These are phyloP conservation scores for Phalacrocorax pelagicus DNA, from an alignment of 2,113 vertebrate species.

Conservation along the genomic window DNA sequence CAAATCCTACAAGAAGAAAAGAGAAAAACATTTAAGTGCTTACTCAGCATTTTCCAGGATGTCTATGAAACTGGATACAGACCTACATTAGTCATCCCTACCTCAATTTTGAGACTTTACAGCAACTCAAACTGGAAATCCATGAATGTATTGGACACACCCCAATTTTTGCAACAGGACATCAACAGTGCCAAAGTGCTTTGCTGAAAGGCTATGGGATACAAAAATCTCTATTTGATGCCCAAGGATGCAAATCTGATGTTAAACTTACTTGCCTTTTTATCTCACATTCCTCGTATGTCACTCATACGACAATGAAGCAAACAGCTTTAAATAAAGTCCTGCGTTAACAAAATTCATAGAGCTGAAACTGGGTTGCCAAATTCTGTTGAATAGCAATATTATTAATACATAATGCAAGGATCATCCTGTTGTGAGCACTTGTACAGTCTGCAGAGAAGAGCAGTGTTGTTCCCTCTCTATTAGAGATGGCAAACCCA, in stretches of 20 bases:
- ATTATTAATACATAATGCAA: not conserved
- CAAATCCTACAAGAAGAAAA: slow-evolving; percentile 24
- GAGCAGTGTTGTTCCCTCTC: not conserved
- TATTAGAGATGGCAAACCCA: not conserved
- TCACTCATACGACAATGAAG: not conserved
- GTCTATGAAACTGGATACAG: not conserved
- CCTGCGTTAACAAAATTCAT: not conserved
- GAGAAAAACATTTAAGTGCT: not conserved
- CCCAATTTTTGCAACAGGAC: not conserved
- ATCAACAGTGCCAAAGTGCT: not conserved
- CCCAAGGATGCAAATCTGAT: not conserved
- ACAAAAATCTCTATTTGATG: not conserved
- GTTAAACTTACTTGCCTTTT: not conserved
- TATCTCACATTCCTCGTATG: not conserved
- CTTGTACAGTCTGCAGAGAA: not conserved
- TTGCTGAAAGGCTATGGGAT: not conserved
- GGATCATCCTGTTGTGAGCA: not conserved
- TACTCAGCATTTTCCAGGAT: not conserved
- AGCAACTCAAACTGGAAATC: not conserved
- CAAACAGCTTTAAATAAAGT: not conserved
- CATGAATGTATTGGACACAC: not conserved
- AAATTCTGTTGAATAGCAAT: not conserved
- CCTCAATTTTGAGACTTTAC: not conserved
- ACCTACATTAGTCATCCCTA: not conserved
- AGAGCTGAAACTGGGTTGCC: not conserved